phyloP scores from a whole-genome alignment of 2,888 invertebrate species.

The Isotomurus palustris region DNA sequence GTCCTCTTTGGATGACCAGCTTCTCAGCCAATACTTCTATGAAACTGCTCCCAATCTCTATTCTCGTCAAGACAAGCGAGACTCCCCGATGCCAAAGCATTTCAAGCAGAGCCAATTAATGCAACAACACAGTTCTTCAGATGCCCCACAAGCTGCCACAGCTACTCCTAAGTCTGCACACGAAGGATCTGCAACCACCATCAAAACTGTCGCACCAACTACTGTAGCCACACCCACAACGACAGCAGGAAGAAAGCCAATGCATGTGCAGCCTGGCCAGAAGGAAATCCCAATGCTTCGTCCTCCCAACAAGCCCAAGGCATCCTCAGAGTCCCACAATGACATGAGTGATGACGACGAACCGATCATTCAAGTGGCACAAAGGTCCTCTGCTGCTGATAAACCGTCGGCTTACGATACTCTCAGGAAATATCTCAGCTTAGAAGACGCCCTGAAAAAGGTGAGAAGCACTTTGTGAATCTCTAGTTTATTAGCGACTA shows the following conservation, averaged over 20 bases:
- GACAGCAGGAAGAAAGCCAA: neutral
- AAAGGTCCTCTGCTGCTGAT: slow-evolving; percentile 34
- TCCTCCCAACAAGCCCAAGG: slow-evolving; percentile 28
- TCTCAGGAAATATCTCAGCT: slow-evolving; percentile 40
- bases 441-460: slow-evolving; percentile 46
- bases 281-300: slow-evolving; percentile 43
- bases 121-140: no score
- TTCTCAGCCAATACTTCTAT: neutral
- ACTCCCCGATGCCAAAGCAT: neutral
- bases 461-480: no score
- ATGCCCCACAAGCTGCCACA: slow-evolving; percentile 4
- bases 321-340: neutral
- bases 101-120: no score
- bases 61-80: neutral
- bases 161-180: neutral
- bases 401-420: slow-evolving; percentile 45
- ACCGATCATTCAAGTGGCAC: slow-evolving; percentile 30
- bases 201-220: neutral
- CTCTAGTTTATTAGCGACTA: no score
- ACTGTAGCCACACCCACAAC: neutral
- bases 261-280: slow-evolving; percentile 23
- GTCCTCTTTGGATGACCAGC: neutral
- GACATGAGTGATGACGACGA: slow-evolving; percentile 16
- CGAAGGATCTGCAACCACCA: slow-evolving; percentile 1
- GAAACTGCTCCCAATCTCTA: no score